A percentile compares a stretch with the other conserved stretches of the same genome.
These are phyloP conservation scores for Standfussiana lucernea DNA, from an alignment of 2,888 invertebrate species.

Conservation along the genomic window DNA sequence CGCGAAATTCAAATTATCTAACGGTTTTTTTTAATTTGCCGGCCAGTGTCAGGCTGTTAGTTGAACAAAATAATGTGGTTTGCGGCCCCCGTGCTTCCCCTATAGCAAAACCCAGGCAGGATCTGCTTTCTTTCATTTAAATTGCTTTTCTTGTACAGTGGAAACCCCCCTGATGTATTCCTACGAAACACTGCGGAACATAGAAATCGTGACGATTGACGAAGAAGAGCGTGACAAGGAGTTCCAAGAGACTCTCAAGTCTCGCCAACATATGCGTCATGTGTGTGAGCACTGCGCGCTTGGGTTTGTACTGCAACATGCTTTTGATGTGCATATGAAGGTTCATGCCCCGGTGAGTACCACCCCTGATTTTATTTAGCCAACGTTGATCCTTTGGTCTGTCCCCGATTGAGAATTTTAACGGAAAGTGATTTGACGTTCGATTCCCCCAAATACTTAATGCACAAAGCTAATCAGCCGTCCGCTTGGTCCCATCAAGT, in stretches of 20 bases:
- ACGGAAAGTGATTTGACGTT: no score
- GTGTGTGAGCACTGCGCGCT: constrained; percentile 73
- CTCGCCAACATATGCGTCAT: constrained; percentile 71
- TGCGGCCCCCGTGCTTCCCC: no score
- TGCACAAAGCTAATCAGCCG: neutral
- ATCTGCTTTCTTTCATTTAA: neutral
- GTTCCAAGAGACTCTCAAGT: constrained; percentile 61
- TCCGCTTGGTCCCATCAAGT: neutral
- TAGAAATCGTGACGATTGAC: constrained; percentile 77
- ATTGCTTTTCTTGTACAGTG: constrained; percentile 47
- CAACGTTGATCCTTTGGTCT: neutral
- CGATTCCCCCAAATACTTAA: neutral
- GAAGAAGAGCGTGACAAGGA: constrained; percentile 73
- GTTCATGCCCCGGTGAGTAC: constrained; percentile 71
- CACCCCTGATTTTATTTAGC: neutral
- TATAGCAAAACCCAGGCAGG: neutral
- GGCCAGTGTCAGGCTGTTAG: no score
- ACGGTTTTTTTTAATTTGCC: no score
- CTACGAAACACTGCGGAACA: constrained; percentile 71
- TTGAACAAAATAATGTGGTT: no score
- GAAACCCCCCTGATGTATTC: constrained; percentile 67
- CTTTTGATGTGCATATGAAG: constrained; percentile 75
- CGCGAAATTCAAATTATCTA: no score
- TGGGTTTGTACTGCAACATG: constrained; percentile 74
- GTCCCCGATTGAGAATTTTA: no score